Evolutionary conservation across 2,888 invertebrate species (phyloP), one percentile per base, ranked within the genome.

Genomic region (Heliothis peltigera): DNA sequence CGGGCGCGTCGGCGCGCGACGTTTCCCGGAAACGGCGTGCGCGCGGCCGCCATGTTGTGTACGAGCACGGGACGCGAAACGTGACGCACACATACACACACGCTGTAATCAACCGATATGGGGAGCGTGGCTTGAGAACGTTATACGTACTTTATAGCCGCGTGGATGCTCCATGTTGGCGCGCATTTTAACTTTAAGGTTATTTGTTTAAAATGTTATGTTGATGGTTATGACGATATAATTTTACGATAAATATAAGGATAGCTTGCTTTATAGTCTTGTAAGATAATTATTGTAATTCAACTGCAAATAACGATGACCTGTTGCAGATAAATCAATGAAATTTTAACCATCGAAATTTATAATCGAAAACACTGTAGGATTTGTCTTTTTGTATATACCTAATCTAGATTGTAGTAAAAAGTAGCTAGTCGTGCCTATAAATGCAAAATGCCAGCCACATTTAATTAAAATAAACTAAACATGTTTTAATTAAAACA

Each of bases 1-100:
- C 77, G 75, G 70, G 54, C 64, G 70, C 86, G 86, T 64, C 81
- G 84, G 51, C 69, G 65, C 77, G 79, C 80, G 84, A 21, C 72
- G 87, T 88, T 89, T 89, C 89, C 89, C 85, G 89, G 89, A 89
- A 89, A 82, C 78, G 81, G 81, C 80, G 78, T 69, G 65, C 80
- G 81, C 82, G 60, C 68, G 73, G 69, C 76, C 60, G 78, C 82
- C 84, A 83, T 84, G 46, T 82, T 82, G 77, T 57, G 51, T 18
- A 35, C 52, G 21, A 10, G 77, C 76, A 55, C 63, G 82, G 79
- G 78, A 75, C 61, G 53, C 64, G 49, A 48, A 64, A 57, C 64
- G 54, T 61, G 58, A 66, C 52, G 52, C 63, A 64, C 55, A 64
- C 57, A 32, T 35, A 32, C 63, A 28, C 22, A 51, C 6, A 21